Evolutionary conservation across 2,797 vertebrate genomes (phyloP).

Genomic region (Myiothlypis chrysogaster): DNA sequence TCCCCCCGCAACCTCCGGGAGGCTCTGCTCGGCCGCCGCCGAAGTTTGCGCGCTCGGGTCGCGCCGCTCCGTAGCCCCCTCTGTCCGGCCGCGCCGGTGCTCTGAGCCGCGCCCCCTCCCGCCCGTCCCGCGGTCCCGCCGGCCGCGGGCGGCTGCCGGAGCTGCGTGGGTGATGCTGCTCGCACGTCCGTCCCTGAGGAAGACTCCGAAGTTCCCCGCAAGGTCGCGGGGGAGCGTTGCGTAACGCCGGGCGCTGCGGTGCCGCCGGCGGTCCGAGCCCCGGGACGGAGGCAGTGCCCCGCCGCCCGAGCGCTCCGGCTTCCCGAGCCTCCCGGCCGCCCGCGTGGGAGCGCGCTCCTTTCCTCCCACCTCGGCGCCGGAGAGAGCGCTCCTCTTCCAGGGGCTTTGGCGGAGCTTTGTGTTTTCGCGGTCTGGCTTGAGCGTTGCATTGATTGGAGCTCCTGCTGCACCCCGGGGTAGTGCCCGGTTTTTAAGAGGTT

Average conservation of each 20-base stretch:
- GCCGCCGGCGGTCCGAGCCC: neutral
- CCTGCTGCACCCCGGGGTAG: accelerated
- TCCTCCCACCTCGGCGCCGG: accelerated
- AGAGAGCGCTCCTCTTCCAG: neutral
- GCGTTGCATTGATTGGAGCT: neutral
- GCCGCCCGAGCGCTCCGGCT: neutral
- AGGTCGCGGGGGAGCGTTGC: constrained; percentile 52
- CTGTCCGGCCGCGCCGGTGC: too few relatives aligned
- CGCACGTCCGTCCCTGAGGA: neutral
- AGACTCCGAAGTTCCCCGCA: neutral
- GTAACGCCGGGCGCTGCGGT: constrained; percentile 11
- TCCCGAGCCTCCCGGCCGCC: neutral
- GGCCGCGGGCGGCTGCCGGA: neutral
- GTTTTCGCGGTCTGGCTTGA: constrained; percentile 2
- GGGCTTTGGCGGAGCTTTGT: neutral
- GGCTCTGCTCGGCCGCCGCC: neutral
- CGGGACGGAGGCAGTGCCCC: neutral
- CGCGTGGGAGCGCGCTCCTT: neutral
- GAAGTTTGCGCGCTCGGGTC: neutral
- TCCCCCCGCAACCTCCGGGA: too few relatives aligned
- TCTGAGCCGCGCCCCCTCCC: neutral
- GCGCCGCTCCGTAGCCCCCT: neutral
- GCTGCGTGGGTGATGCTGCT: neutral
- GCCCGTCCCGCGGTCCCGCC: neutral
- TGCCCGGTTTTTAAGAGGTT: neutral